Evolutionary conservation across 2,888 invertebrate species (phyloP).

Genomic region (Lithophane socia): DNA sequence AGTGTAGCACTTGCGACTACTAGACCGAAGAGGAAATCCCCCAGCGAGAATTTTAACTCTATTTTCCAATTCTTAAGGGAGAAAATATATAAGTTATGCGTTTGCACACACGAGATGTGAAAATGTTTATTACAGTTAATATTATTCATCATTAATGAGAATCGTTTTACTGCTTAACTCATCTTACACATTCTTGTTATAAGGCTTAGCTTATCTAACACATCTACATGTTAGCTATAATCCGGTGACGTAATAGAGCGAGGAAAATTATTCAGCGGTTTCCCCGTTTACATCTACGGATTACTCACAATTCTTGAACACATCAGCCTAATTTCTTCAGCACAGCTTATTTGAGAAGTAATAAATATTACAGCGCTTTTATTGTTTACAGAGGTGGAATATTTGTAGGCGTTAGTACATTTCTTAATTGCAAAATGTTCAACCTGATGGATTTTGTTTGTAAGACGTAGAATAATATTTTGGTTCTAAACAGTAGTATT

Average conservation of each 20-base stretch:
- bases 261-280: constrained; percentile 52
- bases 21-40: too few species aligned
- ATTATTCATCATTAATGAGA: constrained; percentile 31
- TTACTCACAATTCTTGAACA: constrained; percentile 65
- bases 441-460: constrained; percentile 19
- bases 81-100: constrained; percentile 38
- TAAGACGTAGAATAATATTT: constrained; percentile 19
- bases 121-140: constrained; percentile 42
- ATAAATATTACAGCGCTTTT: constrained; percentile 46
- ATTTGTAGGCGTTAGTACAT: constrained; percentile 45
- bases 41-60: background rate
- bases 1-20: too few species aligned
- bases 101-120: constrained; percentile 22
- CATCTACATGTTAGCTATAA: constrained; percentile 22
- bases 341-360: constrained; percentile 49
- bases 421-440: constrained; percentile 42
- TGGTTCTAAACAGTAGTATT: constrained; percentile 13
- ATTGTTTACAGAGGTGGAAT: constrained; percentile 47
- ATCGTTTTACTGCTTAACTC: constrained; percentile 34
- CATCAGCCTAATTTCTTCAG: constrained; percentile 51
- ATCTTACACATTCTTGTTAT: constrained; percentile 21
- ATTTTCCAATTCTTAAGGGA: background rate
- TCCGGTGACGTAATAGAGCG: constrained; percentile 32
- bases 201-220: constrained; percentile 14
- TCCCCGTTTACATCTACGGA: constrained; percentile 38